A percentile compares a stretch with the other conserved stretches of the same genome.
Evolutionary conservation across 35 echinoderm and acorn worm species (phyloP).

Genomic region (Amphiura filiformis): DNA sequence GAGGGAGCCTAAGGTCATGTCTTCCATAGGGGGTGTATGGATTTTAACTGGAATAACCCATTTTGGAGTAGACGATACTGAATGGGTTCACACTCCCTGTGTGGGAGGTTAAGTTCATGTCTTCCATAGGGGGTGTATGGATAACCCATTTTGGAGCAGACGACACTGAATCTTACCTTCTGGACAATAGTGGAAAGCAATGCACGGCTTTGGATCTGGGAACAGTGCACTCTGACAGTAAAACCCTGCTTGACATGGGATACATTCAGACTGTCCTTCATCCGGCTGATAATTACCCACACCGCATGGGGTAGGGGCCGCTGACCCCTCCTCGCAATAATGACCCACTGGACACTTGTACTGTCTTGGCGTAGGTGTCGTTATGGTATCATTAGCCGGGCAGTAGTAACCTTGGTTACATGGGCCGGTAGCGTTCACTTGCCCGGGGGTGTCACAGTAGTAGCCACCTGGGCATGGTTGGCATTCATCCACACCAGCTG

Average conservation of each 20-base stretch:
- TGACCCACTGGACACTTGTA: slow-evolving; percentile 83
- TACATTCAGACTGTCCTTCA: slow-evolving; percentile 61
- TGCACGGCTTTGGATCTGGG: slow-evolving; percentile 88
- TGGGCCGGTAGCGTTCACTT: slow-evolving; percentile 68
- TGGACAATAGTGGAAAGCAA: slow-evolving; percentile 90
- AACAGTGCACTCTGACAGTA: slow-evolving; percentile 94
- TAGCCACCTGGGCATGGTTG: slow-evolving; percentile 82
- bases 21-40: too few relatives aligned
- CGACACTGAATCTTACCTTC: slow-evolving; percentile 52
- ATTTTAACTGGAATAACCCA: too few relatives aligned
- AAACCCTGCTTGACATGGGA: slow-evolving; percentile 86
- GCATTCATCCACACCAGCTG: slow-evolving; percentile 68
- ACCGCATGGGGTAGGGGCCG: slow-evolving; percentile 66
- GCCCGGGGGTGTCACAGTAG: slow-evolving; percentile 80
- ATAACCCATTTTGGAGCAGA: too few relatives aligned
- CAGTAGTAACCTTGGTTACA: slow-evolving; percentile 88
- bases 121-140: too few relatives aligned
- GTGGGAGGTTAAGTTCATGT: too few relatives aligned
- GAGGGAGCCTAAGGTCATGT: too few relatives aligned
- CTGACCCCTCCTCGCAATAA: slow-evolving; percentile 74
- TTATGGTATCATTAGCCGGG: slow-evolving; percentile 79
- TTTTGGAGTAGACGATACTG: too few relatives aligned
- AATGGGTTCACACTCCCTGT: too few relatives aligned
- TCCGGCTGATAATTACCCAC: slow-evolving; percentile 95
- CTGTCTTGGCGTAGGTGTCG: slow-evolving; percentile 56